These are phyloP conservation scores for Lepus americanus DNA, from an alignment of 2,113 vertebrate genomes.

Conservation along the genomic window DNA sequence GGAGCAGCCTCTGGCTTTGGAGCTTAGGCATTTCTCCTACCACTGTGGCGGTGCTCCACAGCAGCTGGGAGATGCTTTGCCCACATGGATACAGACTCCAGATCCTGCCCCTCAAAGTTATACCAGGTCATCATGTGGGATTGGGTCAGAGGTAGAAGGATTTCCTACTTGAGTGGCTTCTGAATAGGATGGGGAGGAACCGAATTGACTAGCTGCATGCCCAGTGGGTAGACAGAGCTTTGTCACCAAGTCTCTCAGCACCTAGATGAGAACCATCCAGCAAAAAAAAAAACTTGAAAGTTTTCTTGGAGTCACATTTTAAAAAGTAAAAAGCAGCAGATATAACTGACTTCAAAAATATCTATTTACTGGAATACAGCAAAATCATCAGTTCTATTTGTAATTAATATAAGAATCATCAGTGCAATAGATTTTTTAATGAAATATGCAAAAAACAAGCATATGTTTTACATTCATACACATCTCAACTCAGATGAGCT, in stretches of 20 bases:
- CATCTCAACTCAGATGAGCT: neutral
- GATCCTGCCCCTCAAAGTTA: neutral
- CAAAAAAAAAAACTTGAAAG: neutral
- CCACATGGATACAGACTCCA: too few relatives aligned
- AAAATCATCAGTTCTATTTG: neutral
- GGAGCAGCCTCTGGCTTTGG: neutral
- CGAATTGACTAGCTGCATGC: neutral
- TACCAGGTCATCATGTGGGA: neutral
- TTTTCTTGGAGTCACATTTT: constrained; percentile 14
- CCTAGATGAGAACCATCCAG: neutral
- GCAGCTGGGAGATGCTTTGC: neutral
- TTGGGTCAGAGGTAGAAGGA: neutral
- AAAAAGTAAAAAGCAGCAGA: constrained; percentile 8
- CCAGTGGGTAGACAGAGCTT: neutral
- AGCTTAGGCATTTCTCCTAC: neutral
- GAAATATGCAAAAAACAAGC: neutral
- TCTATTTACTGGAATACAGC: neutral
- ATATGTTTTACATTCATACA: neutral
- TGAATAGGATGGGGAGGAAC: neutral
- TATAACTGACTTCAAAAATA: neutral
- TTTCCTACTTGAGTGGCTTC: neutral
- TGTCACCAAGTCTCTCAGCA: neutral
- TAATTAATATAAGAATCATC: neutral
- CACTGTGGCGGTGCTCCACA: neutral
- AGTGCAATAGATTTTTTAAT: neutral